A percentile compares a stretch with the other conserved stretches of the same genome.
Evolutionary conservation across 2,797 vertebrate species (phyloP).

Genomic region (Lutjanus campechanus): DNA sequence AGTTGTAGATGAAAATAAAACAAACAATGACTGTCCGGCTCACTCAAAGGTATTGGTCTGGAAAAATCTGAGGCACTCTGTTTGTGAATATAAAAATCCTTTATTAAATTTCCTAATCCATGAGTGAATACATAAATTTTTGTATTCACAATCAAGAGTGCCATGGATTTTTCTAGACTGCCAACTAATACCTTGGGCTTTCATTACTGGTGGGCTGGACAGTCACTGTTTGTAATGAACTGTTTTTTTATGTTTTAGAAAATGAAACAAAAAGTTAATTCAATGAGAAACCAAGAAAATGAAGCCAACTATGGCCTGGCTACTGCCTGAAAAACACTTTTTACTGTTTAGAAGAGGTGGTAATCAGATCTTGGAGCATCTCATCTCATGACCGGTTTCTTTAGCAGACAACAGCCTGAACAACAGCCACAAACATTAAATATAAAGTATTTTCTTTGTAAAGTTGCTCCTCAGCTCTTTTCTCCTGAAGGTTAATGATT

Average conservation of each 20-base stretch:
- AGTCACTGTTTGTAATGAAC: no score
- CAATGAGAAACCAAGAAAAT: conserved; percentile 3
- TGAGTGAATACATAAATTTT: no score
- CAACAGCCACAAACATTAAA: not conserved
- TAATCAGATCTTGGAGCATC: not conserved
- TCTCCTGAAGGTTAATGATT: conserved; percentile 11
- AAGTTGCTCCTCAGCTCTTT: conserved; percentile 9
- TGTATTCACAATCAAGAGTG: no score
- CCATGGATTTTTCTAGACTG: no score
- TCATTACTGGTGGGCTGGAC: no score
- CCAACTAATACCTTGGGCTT: no score
- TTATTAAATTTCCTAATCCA: no score
- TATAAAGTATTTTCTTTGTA: not conserved
- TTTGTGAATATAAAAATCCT: no score
- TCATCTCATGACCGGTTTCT: not conserved
- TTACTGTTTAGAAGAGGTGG: conserved; percentile 7
- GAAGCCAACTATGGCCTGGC: not conserved
- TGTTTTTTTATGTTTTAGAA: not conserved
- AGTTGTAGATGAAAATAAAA: no score
- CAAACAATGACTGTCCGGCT: no score
- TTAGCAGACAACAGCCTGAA: not conserved
- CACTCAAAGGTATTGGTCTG: no score
- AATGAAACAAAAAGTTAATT: not conserved
- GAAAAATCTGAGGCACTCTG: no score
- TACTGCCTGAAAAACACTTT: conserved; percentile 20